Conservation (phyloP, 2,113 vertebrate species). For the Halichoeres trimaculatus region DNA sequence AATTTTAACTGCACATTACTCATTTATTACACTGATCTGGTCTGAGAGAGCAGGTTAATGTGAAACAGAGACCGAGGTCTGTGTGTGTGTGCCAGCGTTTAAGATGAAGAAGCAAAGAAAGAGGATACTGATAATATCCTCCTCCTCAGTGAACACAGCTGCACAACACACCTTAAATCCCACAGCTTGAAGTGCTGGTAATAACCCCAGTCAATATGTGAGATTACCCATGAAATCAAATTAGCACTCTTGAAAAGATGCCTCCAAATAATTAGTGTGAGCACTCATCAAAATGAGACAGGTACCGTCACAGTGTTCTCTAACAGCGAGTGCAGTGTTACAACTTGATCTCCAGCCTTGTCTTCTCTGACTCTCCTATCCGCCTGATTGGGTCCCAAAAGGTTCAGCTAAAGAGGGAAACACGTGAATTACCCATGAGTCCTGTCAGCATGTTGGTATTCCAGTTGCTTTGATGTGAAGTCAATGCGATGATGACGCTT, state of each 20-base stretch:
- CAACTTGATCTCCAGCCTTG: constrained; percentile 7
- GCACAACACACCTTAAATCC: constrained; percentile 6
- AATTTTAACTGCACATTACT: constrained; percentile 52
- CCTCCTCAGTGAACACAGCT: background rate
- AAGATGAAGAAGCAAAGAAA: background rate
- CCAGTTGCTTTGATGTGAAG: constrained; percentile 52
- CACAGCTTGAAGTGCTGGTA: constrained; percentile 9
- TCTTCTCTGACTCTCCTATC: constrained; percentile 6
- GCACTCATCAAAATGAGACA: constrained; percentile 32
- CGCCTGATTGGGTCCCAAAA: constrained; percentile 26
- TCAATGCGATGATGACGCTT: constrained; percentile 29
- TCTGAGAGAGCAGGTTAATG: constrained; percentile 43
- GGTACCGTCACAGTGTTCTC: constrained; percentile 13
- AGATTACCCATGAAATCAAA: constrained; percentile 45
- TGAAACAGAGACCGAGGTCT: background rate
- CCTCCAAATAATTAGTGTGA: constrained; percentile 42
- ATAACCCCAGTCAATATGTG: constrained; percentile 28
- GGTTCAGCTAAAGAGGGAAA: constrained; percentile 22
- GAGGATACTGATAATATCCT: background rate
- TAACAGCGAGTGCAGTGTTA: background rate
- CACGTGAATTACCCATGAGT: constrained; percentile 53
- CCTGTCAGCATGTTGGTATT: constrained; percentile 52
- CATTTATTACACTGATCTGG: constrained; percentile 36
- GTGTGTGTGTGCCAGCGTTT: background rate
- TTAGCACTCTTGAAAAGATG: constrained; percentile 41